These are phyloP conservation scores for Tauraco hartlaubi DNA, from an alignment of 2,797 vertebrate genomes.

Conservation along the genomic window DNA sequence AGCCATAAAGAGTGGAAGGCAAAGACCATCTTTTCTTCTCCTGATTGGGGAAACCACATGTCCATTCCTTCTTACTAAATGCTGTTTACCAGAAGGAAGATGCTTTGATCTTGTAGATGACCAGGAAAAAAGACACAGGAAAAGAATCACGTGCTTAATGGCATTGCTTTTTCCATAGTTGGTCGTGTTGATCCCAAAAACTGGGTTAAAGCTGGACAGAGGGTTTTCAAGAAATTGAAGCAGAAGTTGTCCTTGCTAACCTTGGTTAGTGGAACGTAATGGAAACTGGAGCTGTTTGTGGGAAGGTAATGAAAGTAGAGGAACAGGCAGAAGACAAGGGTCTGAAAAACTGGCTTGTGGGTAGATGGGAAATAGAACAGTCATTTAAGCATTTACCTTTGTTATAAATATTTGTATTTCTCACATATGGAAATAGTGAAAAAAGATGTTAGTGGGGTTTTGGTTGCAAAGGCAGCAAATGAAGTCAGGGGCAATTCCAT, in stretches of 20 bases:
- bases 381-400: conserved; percentile 60
- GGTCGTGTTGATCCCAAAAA: not conserved
- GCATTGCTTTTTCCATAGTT: not conserved
- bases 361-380: not conserved
- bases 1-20: not conserved
- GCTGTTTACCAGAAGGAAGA: not conserved
- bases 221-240: not conserved
- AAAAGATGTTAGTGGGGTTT: conserved; percentile 65
- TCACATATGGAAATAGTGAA: conserved; percentile 57
- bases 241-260: not conserved
- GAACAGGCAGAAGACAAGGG: not conserved
- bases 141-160: not conserved
- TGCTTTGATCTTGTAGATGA: not conserved
- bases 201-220: not conserved
- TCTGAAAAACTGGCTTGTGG: not conserved
- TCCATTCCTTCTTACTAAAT: not conserved
- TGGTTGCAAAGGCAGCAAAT: conserved; percentile 75
- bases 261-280: not conserved
- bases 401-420: conserved; percentile 67
- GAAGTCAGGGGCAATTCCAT: conserved; percentile 73
- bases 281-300: not conserved
- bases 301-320: not conserved
- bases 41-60: fast-evolving
- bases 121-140: not conserved
- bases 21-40: not conserved